A percentile compares a stretch with the other conserved stretches of the same genome.
These are phyloP conservation scores for Cirrhinus molitorella DNA, from an alignment of 2,797 vertebrate species.

Conservation along the genomic window DNA sequence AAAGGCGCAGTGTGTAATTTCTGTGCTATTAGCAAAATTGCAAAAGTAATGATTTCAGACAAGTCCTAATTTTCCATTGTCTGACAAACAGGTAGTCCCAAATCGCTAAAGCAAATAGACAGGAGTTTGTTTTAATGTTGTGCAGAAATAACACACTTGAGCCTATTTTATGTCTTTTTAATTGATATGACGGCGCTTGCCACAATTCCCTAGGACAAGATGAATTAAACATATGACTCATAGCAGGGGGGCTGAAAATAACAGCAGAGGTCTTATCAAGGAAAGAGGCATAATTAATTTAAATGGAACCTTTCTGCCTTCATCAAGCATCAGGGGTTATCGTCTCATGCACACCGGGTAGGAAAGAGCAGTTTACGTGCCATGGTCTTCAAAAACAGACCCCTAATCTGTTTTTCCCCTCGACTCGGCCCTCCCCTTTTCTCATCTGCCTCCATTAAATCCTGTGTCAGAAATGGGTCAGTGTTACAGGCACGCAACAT, in stretches of 20 bases:
- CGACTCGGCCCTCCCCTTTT: constrained; percentile 34
- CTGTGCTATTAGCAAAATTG: not conserved
- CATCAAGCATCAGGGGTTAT: constrained; percentile 50
- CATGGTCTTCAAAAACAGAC: constrained; percentile 49
- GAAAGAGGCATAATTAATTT: constrained; percentile 74
- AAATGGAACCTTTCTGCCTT: constrained; percentile 65
- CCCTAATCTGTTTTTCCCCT: constrained; percentile 11
- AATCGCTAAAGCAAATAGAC: not conserved
- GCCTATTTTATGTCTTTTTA: constrained; percentile 16
- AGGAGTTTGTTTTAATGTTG: not conserved
- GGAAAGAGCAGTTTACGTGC: constrained; percentile 41
- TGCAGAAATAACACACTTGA: not conserved
- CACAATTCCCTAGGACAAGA: not conserved
- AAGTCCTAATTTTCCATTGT: not conserved
- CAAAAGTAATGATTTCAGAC: not conserved
- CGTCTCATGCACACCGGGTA: constrained; percentile 61
- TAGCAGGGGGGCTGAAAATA: not conserved
- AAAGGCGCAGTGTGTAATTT: not conserved
- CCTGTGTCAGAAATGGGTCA: constrained; percentile 76
- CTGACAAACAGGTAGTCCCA: not conserved
- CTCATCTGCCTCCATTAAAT: constrained; percentile 73
- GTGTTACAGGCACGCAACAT: constrained; percentile 70
- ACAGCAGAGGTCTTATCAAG: constrained; percentile 62
- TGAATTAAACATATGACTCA: constrained; percentile 40
- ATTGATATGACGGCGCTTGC: constrained; percentile 21